Base-by-base conservation (phyloP, 2,797 vertebrate genomes). In the Spatula versicolor region DNA sequence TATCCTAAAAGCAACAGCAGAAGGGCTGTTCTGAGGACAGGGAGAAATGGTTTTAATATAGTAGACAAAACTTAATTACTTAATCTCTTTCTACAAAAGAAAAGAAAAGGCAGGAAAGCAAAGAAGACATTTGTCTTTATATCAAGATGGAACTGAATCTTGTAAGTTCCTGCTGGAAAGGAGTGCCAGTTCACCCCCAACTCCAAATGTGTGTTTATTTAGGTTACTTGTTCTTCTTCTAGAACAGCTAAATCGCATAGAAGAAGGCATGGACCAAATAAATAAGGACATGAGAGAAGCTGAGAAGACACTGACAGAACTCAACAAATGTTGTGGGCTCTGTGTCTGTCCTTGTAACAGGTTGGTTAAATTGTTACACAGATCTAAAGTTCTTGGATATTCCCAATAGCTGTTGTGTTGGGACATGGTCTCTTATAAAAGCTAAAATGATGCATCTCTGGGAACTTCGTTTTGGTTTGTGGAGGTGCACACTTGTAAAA, bases 251-350 rank as follows among this genome's bases (percentile, higher is more conserved):
- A 98, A 91, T 89, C 97, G 90, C 59, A 98, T 99, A 94, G 99
- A 99, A 46, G 98, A 98, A 92, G 99, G 99, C 95, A 98, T 99
- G 99, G 99, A 99, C 96, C 98, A 99, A 97, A 99, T 99, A 98
- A 99, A 99, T 97, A 98, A 99, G 97, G 99, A 99, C 95, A 99
- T 99, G 99, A 98, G 94, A 91, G 98, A 98, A 96, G 99, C 99
- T 46, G 99, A 99, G 98, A 99, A 99, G 96, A 99, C 99, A 91
- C 97, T 99, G 95, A 99, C 98, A 3, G 99, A 99, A 92, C 98
- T 99, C 89, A 99, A 98, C 83, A 99, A 99, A 93, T 99, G 99
- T 96, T 99, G 99, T 84, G 99, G 99, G 26, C 97, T 99, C 80
- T 99, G 99, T 91, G 98, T 99, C 78, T 99, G 99, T 96, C 99